phyloP scores from a whole-genome alignment of 2,888 invertebrate genomes.

The Pterobdella sp. region DNA sequence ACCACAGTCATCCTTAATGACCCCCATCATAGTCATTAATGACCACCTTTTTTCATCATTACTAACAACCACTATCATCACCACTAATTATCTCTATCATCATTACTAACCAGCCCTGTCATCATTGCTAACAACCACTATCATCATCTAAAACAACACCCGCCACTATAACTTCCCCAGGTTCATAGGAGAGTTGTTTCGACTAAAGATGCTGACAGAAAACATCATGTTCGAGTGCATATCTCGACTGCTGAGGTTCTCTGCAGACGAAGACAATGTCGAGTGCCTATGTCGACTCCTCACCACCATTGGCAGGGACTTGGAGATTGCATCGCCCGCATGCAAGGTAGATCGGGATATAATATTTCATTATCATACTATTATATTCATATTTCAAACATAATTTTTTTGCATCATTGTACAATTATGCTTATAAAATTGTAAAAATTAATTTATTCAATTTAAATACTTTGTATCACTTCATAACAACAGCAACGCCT shows the following conservation, averaged over 20 bases:
- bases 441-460: too few species aligned
- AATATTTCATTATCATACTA: background rate
- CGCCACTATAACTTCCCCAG: slow-evolving; percentile 45
- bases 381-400: too few species aligned
- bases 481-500: slow-evolving; percentile 42
- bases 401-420: too few species aligned
- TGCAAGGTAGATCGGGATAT: slow-evolving; percentile 15
- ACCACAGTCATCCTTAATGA: background rate
- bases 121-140: background rate
- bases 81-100: background rate
- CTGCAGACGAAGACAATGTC: slow-evolving; percentile 74
- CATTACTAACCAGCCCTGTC: background rate
- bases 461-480: background rate
- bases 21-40: background rate
- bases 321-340: slow-evolving; percentile 55
- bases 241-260: slow-evolving; percentile 64
- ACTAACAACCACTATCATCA: background rate
- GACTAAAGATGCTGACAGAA: slow-evolving; percentile 76
- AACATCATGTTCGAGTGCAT: slow-evolving; percentile 83
- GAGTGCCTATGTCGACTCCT: slow-evolving; percentile 87
- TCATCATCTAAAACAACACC: background rate
- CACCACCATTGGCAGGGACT: slow-evolving; percentile 78
- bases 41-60: background rate
- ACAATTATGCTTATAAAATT: too few species aligned
- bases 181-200: slow-evolving; percentile 79